Evolutionary conservation across 2,797 vertebrate genomes (phyloP).

Genomic region (Hephaestus fuliginosus): DNA sequence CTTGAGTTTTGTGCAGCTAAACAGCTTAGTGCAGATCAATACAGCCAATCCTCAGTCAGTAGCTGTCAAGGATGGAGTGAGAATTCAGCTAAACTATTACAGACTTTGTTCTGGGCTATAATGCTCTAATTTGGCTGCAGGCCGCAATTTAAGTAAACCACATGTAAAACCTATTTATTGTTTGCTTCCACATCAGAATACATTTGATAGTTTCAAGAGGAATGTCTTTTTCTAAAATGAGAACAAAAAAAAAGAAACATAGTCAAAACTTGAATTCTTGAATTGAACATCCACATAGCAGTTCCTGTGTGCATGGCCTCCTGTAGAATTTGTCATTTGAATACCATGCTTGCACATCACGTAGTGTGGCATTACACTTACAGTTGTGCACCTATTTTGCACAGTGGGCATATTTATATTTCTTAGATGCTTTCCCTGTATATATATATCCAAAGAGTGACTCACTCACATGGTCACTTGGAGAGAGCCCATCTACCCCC

Average conservation of each 20-base stretch:
- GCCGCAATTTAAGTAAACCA: slow-evolving; percentile 33
- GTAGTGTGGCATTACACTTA: not conserved
- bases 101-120: slow-evolving; percentile 46
- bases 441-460: not conserved
- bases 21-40: slow-evolving; percentile 69
- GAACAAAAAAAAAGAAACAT: slow-evolving; percentile 2
- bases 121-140: slow-evolving; percentile 43
- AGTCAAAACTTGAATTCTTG: not conserved
- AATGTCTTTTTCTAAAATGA: not conserved
- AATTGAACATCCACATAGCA: not conserved
- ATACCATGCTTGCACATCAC: not conserved
- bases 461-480: not conserved
- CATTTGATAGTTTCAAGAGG: slow-evolving; percentile 11
- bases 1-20: slow-evolving; percentile 50
- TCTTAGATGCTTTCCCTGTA: not conserved
- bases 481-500: not conserved
- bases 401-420: not conserved
- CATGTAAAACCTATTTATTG: slow-evolving; percentile 36
- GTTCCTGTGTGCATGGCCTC: not conserved
- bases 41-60: slow-evolving; percentile 51
- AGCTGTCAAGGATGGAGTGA: slow-evolving; percentile 59
- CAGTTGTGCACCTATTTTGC: not conserved
- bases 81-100: slow-evolving; percentile 59
- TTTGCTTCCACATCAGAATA: slow-evolving; percentile 18
- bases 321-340: not conserved